Evolutionary conservation across 2,888 invertebrate genomes (phyloP), one percentile per base, ranked within the genome.

Genomic region (Dynastes grantii): DNA sequence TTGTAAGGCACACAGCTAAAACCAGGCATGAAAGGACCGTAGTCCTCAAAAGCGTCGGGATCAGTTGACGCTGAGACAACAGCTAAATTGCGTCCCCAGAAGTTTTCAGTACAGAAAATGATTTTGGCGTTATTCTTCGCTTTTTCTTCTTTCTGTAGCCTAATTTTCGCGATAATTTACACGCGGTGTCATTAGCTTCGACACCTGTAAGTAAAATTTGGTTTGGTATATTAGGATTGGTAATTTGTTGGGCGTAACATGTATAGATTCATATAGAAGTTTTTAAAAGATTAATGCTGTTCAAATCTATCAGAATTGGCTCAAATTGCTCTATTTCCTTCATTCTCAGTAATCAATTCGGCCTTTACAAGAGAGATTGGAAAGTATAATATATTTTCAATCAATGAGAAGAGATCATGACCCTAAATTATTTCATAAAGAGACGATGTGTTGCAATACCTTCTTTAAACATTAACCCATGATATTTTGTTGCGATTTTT

Each of bases 51-150:
- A 79, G 93, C 92, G 2, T 89, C 88, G 0, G 95, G 94, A 87
- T 96, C 95, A 0, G 95, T 94, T 0, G 95, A 95, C 3, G 94
- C 91, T 0, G 96, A 96, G 73, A 95, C 90, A 0, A 96, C 96
- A 0, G 95, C 93, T 77, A 96, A 86, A 0, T 96, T 95, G 32
- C 96, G 90, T 0, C 96, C 96, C 95, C 95, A 96, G 88, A 96
- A 96, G 87, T 96, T 96, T 4, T 93, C 92, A 53, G 91, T 91
- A 1, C 93, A 95, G 86, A 96, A 96, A 0, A 96, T 86, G 2
- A 94, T 92, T 84, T 92, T 92, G 0, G 95, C 95, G 84, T 93
- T 85, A 85, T 94, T 91, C 5, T 90, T 89, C 0, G 93, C 92
- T 53, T 22, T 22, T 92, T 91, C 88, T 96, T 96, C 65, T 93